Conservation (phyloP, 1,140 invertebrate genomes). For the Euglossa dilemma region DNA sequence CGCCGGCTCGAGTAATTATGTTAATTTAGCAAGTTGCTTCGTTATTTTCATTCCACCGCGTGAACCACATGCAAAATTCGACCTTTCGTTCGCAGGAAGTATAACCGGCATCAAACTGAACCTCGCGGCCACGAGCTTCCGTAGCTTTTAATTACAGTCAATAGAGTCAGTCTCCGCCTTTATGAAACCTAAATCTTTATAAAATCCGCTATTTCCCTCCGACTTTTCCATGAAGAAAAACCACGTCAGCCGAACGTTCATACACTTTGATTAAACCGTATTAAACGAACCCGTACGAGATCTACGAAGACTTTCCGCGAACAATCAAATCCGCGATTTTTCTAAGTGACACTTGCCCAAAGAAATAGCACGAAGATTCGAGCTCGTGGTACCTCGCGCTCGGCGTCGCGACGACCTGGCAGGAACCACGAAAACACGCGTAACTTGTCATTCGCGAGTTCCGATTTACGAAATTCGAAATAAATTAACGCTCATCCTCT, state of each 20-base stretch:
- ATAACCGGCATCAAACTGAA: too few species aligned
- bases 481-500: not conserved
- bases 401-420: not conserved
- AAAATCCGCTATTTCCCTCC: too few species aligned
- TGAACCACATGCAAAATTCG: not conserved
- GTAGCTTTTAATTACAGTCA: not conserved
- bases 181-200: too few species aligned
- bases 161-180: not conserved
- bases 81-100: not conserved
- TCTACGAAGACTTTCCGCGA: too few species aligned
- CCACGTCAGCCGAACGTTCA: too few species aligned
- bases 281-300: too few species aligned
- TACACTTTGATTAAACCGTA: too few species aligned
- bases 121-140: not conserved
- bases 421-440: not conserved
- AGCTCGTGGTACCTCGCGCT: not conserved
- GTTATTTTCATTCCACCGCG: not conserved
- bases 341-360: too few species aligned
- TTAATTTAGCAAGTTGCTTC: conserved; percentile 10
- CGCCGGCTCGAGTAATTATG: not conserved
- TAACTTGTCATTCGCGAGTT: not conserved
- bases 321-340: too few species aligned
- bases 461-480: not conserved
- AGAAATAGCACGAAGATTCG: not conserved
- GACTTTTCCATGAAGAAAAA: too few species aligned